phyloP scores from a whole-genome alignment of 2,797 vertebrate genomes.

The Meda fulgida region DNA sequence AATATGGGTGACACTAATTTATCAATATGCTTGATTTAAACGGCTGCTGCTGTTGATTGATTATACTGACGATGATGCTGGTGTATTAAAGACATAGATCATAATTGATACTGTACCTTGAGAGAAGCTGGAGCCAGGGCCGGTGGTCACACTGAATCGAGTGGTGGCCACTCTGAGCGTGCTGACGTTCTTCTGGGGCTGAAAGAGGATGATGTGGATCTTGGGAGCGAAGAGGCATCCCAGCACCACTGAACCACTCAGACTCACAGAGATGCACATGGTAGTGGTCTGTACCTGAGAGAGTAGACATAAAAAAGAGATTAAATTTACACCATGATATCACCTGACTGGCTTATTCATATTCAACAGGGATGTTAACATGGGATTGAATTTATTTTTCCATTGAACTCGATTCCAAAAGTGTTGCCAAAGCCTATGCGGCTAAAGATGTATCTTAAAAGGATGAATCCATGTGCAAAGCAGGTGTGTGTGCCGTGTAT shows the following conservation, averaged over 20 bases:
- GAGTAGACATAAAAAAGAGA: conserved; percentile 8
- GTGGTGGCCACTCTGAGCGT: conserved; percentile 82
- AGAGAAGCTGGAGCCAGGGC: conserved; percentile 64
- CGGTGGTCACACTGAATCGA: conserved; percentile 80
- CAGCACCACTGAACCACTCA: conserved; percentile 87
- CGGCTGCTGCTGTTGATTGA: not conserved
- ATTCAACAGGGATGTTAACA: conserved; percentile 10
- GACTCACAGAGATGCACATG: conserved; percentile 89
- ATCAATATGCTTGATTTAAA: conserved; percentile 5
- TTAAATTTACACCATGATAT: not conserved
- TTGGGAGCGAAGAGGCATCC: conserved; percentile 90
- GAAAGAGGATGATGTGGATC: conserved; percentile 89
- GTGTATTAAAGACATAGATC: not conserved
- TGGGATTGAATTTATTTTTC: not conserved
- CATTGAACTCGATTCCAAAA: conserved; percentile 1
- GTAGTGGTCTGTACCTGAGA: conserved; percentile 89
- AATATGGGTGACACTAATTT: not conserved
- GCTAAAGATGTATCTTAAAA: conserved; percentile 15
- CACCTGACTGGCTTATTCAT: conserved; percentile 16
- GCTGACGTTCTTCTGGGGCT: conserved; percentile 88
- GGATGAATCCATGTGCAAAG: conserved; percentile 13
- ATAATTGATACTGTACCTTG: conserved; percentile 57
- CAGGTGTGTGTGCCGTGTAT: conserved; percentile 25
- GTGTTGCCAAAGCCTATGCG: not conserved
- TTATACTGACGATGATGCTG: not conserved